Percentiles rank a stretch among this genome's conserved stretches.
These are phyloP conservation scores for Rhyacichthys aspro DNA, from an alignment of 2,797 vertebrate genomes.

Conservation along the genomic window DNA sequence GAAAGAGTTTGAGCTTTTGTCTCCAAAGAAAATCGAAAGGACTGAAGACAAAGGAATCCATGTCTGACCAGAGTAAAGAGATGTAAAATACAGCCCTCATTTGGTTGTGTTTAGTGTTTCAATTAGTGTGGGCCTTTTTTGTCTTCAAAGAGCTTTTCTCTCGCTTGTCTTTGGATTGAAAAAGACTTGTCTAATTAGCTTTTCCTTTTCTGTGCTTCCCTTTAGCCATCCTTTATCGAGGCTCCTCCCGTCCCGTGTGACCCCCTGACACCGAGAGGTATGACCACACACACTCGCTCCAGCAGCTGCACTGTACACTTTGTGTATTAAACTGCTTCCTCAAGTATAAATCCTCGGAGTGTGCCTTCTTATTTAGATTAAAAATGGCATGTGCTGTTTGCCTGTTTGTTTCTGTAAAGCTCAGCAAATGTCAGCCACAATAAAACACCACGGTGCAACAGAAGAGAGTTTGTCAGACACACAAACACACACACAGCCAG, in stretches of 20 bases:
- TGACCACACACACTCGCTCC: conserved; percentile 36
- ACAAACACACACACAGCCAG: conserved; percentile 28
- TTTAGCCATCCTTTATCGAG: conserved; percentile 56
- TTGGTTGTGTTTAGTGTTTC: conserved; percentile 3
- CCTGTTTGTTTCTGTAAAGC: conserved; percentile 59
- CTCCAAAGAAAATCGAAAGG: background rate
- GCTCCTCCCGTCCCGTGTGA: conserved; percentile 61
- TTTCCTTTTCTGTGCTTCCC: conserved; percentile 44
- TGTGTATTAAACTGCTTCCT: background rate
- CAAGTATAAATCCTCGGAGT: background rate
- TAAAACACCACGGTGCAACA: conserved; percentile 64
- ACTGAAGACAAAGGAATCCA: background rate
- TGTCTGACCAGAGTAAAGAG: background rate
- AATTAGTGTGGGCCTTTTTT: conserved; percentile 19
- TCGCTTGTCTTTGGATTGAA: conserved; percentile 36
- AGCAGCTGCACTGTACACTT: background rate
- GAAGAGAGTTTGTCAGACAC: conserved; percentile 33
- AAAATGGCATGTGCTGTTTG: conserved; percentile 22
- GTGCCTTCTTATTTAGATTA: conserved; percentile 7
- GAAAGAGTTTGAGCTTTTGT: too few species aligned
- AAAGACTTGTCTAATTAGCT: conserved; percentile 39
- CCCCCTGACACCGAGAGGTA: conserved; percentile 71
- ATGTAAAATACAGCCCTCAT: conserved; percentile 9
- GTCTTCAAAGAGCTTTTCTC: conserved; percentile 30
- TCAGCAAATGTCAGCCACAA: conserved; percentile 62